Conservation (phyloP, 2,888 invertebrate genomes). For the Perizoma flavofasciatum region DNA sequence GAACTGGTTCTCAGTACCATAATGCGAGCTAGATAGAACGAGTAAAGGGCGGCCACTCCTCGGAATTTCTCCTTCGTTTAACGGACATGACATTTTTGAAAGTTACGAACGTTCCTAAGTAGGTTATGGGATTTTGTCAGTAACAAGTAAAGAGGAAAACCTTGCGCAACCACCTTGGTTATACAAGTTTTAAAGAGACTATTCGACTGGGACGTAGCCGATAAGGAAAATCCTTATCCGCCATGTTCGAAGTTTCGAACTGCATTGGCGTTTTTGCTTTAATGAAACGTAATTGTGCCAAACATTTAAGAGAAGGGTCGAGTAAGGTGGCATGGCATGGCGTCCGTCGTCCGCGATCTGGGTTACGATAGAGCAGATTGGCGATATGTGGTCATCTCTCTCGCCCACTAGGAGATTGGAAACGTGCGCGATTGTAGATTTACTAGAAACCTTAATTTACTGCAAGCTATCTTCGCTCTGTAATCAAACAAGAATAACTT, state of each 20-base stretch:
- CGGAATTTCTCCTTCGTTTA: slow-evolving; percentile 27
- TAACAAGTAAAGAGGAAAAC: slow-evolving; percentile 17
- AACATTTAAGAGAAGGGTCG: slow-evolving; percentile 63
- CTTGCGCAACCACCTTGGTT: slow-evolving; percentile 1
- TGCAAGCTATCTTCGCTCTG: slow-evolving; percentile 17
- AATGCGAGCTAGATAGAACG: slow-evolving; percentile 8
- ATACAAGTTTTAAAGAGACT: slow-evolving; percentile 11
- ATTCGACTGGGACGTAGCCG: slow-evolving; percentile 18
- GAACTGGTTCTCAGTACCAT: slow-evolving; percentile 28
- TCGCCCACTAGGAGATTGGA: slow-evolving; percentile 46
- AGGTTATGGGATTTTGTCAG: slow-evolving; percentile 7
- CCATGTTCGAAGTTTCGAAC: slow-evolving; percentile 17
- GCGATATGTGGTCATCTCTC: slow-evolving; percentile 48
- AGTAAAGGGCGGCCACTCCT: slow-evolving; percentile 27
- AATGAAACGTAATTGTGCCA: slow-evolving; percentile 53
- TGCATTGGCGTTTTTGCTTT: slow-evolving; percentile 37
- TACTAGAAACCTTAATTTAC: slow-evolving; percentile 37
- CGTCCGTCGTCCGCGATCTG: slow-evolving; percentile 59
- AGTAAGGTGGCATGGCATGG: slow-evolving; percentile 56
- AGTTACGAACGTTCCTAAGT: slow-evolving; percentile 22
- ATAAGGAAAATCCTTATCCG: slow-evolving; percentile 34
- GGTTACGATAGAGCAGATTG: slow-evolving; percentile 60
- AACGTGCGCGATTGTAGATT: slow-evolving; percentile 37
- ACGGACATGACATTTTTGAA: slow-evolving; percentile 27
- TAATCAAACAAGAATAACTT: slow-evolving; percentile 7